A percentile compares a stretch with the other conserved stretches of the same genome.
phyloP scores from a whole-genome alignment of 2,888 invertebrate species.

The Hydriomena furcata region DNA sequence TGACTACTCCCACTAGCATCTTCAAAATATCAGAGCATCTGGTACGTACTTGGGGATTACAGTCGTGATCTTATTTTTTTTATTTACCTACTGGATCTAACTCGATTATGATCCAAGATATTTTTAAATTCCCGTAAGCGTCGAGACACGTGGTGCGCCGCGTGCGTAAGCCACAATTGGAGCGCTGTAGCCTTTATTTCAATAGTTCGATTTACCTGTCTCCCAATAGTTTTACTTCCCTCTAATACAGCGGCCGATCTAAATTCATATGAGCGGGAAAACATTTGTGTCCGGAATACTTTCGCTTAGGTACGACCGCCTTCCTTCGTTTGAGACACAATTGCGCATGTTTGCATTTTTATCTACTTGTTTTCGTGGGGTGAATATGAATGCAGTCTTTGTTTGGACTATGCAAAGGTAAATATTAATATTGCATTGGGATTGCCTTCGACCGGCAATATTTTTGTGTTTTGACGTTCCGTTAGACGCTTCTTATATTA shows the following conservation, averaged over 20 bases:
- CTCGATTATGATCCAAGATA: conserved; percentile 21
- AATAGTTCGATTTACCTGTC: conserved; percentile 70
- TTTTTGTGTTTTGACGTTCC: conserved; percentile 45
- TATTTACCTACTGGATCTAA: too few relatives aligned
- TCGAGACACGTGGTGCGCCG: conserved; percentile 44
- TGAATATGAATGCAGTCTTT: conserved; percentile 77
- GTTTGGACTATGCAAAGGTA: conserved; percentile 69
- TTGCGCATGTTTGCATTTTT: conserved; percentile 81
- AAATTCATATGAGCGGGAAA: conserved; percentile 78
- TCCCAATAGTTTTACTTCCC: conserved; percentile 65
- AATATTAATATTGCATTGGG: conserved; percentile 68
- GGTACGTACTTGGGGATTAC: too few relatives aligned
- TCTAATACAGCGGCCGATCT: conserved; percentile 73
- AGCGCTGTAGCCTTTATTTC: conserved; percentile 56
- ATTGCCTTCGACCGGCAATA: conserved; percentile 55
- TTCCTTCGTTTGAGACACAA: conserved; percentile 73
- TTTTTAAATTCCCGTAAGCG: conserved; percentile 48
- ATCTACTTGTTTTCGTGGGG: conserved; percentile 79
- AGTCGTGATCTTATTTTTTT: too few relatives aligned
- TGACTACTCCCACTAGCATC: too few relatives aligned
- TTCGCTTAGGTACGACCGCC: conserved; percentile 46
- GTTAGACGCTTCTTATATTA: too few relatives aligned
- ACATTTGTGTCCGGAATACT: conserved; percentile 74
- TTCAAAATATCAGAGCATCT: too few relatives aligned
- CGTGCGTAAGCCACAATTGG: conserved; percentile 47